Evolutionary conservation across 2,888 invertebrate species (phyloP).

Genomic region (Scrobipalpa costella): DNA sequence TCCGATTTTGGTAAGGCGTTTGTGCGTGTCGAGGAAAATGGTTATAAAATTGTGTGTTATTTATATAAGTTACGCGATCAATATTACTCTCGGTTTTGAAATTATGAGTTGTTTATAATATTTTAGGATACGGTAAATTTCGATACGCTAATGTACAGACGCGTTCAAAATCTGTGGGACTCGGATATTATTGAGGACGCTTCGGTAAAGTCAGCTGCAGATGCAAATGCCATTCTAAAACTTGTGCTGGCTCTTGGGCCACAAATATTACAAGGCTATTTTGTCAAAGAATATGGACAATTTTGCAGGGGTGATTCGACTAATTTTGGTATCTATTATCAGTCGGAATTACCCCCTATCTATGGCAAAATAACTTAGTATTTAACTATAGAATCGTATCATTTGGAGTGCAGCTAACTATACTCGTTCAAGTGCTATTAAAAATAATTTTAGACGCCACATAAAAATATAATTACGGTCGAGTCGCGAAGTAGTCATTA

Average conservation of each 20-base stretch:
- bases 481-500: constrained; percentile 61
- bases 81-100: constrained; percentile 14
- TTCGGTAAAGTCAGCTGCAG: constrained; percentile 6
- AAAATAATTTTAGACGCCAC: constrained; percentile 4
- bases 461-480: constrained; percentile 39
- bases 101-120: constrained; percentile 22
- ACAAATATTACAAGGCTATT: neutral
- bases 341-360: neutral
- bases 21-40: neutral
- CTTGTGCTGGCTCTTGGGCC: neutral
- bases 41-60: neutral
- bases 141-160: constrained; percentile 9
- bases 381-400: neutral
- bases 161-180: constrained; percentile 4
- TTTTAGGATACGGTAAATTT: constrained; percentile 20
- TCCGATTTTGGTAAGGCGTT: neutral
- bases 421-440: constrained; percentile 12
- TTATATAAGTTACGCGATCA: neutral
- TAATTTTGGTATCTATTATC: neutral
- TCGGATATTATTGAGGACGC: neutral
- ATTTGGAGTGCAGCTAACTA: neutral
- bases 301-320: neutral
- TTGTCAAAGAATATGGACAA: neutral
- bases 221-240: neutral
- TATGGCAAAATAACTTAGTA: neutral